Evolutionary conservation across 2,113 vertebrate species (phyloP), one percentile per base, ranked within the genome.

Genomic region (Pitta sordida): DNA sequence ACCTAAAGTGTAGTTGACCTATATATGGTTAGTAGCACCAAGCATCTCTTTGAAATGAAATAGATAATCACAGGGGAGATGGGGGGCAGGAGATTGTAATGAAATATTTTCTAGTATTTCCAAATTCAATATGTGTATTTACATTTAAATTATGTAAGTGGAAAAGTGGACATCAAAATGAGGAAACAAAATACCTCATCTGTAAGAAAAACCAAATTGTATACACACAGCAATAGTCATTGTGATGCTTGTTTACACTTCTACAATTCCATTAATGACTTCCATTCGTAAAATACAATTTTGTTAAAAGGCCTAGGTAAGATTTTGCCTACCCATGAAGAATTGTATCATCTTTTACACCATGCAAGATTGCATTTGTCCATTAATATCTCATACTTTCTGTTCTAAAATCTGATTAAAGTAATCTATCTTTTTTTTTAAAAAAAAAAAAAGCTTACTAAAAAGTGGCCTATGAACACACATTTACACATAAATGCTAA

Each of bases 91-190:
- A 13, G 23, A 43, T 79, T 89, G 19, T 92, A 83, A 82, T 91
- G 81, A 96, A 96, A 93, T 96, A 90, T 73, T 73, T 90, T 91
- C 80, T 86, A 95, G 44, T 94, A 94, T 96, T 96, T 97, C 93
- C 84, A 92, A 90, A 77, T 81, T 48, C 62, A 73, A 52, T 79
- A 74, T 32, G 9, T 53, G 14, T 87, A 82, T 76, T 58, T 87
- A 64, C 22, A 77, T 89, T 67, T 70, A 55, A 43, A 93, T 79
- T 60, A 88, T 60, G 79, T 22, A 75, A 75, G 26, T 88, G 67
- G 78, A 62, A 93, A 63, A 93, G 8, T 41, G 18, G 17, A 30
- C 27, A 53, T 30, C 9, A 95, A 95, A 95, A 94, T 71, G 10
- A 69, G 81, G 55, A 91, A 91, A 88, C 27, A 48, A 58, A 74